These are phyloP conservation scores for Peromyscus eremicus DNA, from an alignment of 2,797 vertebrate genomes.

Conservation along the genomic window DNA sequence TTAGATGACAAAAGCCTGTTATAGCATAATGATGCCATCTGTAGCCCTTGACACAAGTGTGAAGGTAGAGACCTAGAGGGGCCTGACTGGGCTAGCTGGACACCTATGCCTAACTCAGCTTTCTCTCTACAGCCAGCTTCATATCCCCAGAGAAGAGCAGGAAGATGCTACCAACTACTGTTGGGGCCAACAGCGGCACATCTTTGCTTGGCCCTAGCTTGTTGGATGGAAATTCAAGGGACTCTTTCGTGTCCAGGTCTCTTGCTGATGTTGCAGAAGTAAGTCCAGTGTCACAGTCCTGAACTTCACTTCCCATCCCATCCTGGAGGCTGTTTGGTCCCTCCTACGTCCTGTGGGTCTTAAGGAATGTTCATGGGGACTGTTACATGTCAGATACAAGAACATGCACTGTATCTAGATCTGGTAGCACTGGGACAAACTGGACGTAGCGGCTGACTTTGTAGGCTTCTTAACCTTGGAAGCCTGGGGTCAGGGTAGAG, in stretches of 20 bases:
- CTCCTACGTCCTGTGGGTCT: background rate
- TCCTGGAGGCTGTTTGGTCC: background rate
- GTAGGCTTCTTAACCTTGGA: background rate
- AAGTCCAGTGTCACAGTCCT: background rate
- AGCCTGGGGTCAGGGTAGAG: background rate
- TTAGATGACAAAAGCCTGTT: background rate
- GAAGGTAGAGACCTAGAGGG: too few relatives aligned
- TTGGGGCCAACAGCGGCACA: slow-evolving; percentile 93
- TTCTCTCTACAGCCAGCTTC: slow-evolving; percentile 93
- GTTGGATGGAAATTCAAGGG: slow-evolving; percentile 97
- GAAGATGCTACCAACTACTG: slow-evolving; percentile 91
- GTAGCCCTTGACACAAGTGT: background rate
- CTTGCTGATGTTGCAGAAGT: slow-evolving; percentile 97
- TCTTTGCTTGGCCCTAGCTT: slow-evolving; percentile 96
- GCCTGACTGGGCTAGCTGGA: background rate
- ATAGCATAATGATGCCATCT: fast-evolving
- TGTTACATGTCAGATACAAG: too few relatives aligned
- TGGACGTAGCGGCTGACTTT: background rate
- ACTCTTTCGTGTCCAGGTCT: slow-evolving; percentile 97
- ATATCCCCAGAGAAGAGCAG: slow-evolving; percentile 97
- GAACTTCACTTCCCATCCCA: too few relatives aligned
- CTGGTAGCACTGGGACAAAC: background rate
- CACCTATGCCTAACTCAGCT: background rate
- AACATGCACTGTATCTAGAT: background rate
- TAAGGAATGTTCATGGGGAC: background rate